Conservation (phyloP, 2,888 invertebrate species). For the Ectemnius lituratus region DNA sequence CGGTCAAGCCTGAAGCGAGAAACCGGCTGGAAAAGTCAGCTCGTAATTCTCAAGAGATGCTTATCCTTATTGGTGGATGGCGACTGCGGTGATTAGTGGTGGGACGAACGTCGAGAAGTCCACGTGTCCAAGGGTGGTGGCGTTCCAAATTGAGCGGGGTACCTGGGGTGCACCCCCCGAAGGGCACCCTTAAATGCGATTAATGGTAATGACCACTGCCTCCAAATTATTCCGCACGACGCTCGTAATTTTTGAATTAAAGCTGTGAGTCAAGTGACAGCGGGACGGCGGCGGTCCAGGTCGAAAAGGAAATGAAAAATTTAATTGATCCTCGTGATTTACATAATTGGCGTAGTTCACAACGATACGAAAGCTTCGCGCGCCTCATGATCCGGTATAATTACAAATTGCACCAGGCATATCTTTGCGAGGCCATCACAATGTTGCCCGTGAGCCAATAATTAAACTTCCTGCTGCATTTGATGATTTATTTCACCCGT, state of each 20-base stretch:
- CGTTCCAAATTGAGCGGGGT: conserved; percentile 55
- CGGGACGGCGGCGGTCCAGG: background rate
- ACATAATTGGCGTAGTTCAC: conserved; percentile 58
- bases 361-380: conserved; percentile 34
- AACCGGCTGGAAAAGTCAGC: conserved; percentile 26
- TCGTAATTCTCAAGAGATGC: conserved; percentile 49
- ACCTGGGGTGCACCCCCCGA: conserved; percentile 46
- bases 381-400: conserved; percentile 37
- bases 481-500: background rate
- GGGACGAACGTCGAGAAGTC: conserved; percentile 34
- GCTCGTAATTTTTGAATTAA: conserved; percentile 55
- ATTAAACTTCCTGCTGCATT: conserved; percentile 13
- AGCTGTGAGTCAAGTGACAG: conserved; percentile 15
- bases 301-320: conserved; percentile 22
- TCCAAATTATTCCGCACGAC: conserved; percentile 42
- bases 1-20: background rate
- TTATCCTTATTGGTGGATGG: conserved; percentile 55
- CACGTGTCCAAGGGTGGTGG: conserved; percentile 55
- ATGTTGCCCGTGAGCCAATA: conserved; percentile 5
- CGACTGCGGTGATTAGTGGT: conserved; percentile 58
- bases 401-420: conserved; percentile 36
- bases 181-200: conserved; percentile 45
- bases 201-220: conserved; percentile 52
- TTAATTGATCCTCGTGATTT: conserved; percentile 56
- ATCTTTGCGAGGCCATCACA: conserved; percentile 24